These are phyloP conservation scores for Sebastolobus altivelis DNA, from an alignment of 2,797 vertebrate species.

Conservation along the genomic window DNA sequence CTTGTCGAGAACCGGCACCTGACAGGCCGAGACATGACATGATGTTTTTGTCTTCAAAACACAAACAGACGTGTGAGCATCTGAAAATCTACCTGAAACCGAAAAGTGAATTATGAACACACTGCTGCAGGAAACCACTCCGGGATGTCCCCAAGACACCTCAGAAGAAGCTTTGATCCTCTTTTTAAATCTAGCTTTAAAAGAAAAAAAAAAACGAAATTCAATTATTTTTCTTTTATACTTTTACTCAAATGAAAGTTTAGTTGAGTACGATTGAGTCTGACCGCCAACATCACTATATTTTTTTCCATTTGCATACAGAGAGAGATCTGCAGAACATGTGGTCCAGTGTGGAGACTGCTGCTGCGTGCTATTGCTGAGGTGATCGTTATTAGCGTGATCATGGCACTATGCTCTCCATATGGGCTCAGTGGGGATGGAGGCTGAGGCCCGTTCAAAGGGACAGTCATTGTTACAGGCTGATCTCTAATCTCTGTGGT, in stretches of 20 bases:
- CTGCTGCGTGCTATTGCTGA: slow-evolving; percentile 70
- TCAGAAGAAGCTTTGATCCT: slow-evolving; percentile 54
- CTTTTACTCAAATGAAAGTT: slow-evolving; percentile 22
- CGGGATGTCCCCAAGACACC: slow-evolving; percentile 22
- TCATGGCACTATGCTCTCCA: slow-evolving; percentile 79
- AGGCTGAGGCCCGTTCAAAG: slow-evolving; percentile 94
- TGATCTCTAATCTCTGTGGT: slow-evolving; percentile 98
- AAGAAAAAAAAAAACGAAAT: neutral
- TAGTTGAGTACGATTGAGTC: slow-evolving; percentile 14
- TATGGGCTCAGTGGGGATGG: slow-evolving; percentile 88
- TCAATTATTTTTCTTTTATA: neutral
- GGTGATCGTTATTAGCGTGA: slow-evolving; percentile 82
- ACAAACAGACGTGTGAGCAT: slow-evolving; percentile 56
- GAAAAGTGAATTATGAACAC: slow-evolving; percentile 50
- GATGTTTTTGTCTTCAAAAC: slow-evolving; percentile 53
- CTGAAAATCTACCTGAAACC: slow-evolving; percentile 73
- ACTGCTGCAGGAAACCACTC: slow-evolving; percentile 45
- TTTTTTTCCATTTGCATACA: slow-evolving; percentile 24
- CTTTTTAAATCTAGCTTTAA: slow-evolving; percentile 18
- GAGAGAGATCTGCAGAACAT: slow-evolving; percentile 50
- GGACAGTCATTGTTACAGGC: slow-evolving; percentile 96
- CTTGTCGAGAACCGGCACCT: slow-evolving; percentile 67
- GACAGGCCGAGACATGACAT: slow-evolving; percentile 61
- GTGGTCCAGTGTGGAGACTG: slow-evolving; percentile 47
- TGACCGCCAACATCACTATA: slow-evolving; percentile 14